Evolutionary conservation across 92 coral and sea anemone genomes (phyloP), one percentile per base, ranked within the genome.

Genomic region (Virgularia gustaviana): DNA sequence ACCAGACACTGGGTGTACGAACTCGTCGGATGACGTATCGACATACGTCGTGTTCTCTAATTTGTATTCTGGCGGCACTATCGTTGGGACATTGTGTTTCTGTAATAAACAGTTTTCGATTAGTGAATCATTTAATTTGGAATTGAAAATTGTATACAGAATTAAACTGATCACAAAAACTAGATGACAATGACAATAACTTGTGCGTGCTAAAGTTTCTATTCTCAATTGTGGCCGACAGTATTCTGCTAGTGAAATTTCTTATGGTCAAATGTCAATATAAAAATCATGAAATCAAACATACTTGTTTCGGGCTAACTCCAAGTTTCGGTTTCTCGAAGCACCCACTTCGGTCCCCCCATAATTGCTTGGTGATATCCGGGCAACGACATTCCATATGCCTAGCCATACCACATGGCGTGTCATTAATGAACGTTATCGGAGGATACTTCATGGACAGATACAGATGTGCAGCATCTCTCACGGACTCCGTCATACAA

Each of bases 391-490:
- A 36, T 9, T 81, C 86, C 31, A 81, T 13, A 32, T 85, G 90
- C 20, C 86, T 13, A 31, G 72, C 80, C 45, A 81, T 77, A n/a
- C 90, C 90, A 82, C 86, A 85, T n/a, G 84, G 86, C 0, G 89
- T 75, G 37, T 85, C 89, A 58, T 60, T 25, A 15, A 85, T 43
- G 32, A 80, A 85, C 2, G 66, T 36, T n/a, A 72, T 47, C 18
- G 86, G 86, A 0, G 90, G 90, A 49, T 81, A 77, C 35, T 66
- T 62, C 19, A 85, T 36, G 5, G 86, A 85, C 49, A 85, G 45
- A 38, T 62, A 85, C 24, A 80, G 36, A 29, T 85, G 85, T 4
- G 85, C 83, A 28, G 89, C 88, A 66, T 84, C 88, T 8, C 89
- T 61, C n/a, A 80, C 85, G 9, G 89, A 85, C 31, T 85, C 85